Evolutionary conservation across 2,113 vertebrate species (phyloP).

Genomic region (Chroicocephalus ridibundus): DNA sequence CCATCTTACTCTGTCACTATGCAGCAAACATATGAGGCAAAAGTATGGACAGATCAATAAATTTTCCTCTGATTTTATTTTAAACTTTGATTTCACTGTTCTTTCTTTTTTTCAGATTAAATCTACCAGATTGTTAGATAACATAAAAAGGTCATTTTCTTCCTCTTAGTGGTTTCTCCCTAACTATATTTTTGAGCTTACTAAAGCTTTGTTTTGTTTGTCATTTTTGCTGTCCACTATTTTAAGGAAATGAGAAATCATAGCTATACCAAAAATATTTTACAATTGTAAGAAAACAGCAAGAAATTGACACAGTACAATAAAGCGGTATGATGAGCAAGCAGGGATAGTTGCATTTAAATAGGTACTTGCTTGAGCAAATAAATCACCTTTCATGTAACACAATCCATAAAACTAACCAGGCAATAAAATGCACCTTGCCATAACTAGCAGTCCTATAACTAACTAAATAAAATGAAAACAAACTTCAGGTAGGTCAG

Average conservation of each 20-base stretch:
- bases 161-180: background rate
- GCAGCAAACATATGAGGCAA: background rate
- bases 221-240: background rate
- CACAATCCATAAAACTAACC: background rate
- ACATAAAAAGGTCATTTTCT: background rate
- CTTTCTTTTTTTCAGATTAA: background rate
- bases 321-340: background rate
- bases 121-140: background rate
- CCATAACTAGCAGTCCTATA: background rate
- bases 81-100: background rate
- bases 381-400: background rate
- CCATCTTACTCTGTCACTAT: background rate
- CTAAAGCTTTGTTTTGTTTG: background rate
- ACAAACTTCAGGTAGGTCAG: background rate
- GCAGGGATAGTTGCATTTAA: background rate
- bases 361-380: background rate
- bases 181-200: background rate
- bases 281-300: background rate
- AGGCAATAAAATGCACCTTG: background rate
- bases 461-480: background rate
- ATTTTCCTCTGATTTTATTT: background rate
- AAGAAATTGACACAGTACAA: background rate
- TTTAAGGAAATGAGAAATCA: background rate
- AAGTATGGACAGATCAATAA: background rate
- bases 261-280: background rate